Conservation (phyloP, 2,113 vertebrate genomes). For the Sterna hirundo region DNA sequence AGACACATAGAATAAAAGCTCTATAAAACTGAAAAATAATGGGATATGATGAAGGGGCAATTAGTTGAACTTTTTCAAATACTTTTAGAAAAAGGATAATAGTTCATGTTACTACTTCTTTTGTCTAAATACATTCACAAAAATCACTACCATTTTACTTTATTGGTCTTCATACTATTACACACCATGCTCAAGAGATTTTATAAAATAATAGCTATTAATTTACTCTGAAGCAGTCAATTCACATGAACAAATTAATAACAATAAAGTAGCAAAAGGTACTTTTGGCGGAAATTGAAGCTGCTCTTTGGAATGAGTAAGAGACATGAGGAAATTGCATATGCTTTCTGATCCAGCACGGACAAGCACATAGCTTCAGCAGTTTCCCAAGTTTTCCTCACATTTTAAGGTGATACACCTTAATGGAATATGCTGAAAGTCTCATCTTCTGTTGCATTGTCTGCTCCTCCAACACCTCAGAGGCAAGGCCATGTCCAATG, state of each 20-base stretch:
- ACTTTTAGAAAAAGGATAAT: not conserved
- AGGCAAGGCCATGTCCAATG: conserved; percentile 23
- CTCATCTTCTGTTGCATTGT: not conserved
- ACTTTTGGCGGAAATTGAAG: not conserved
- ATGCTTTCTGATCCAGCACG: not conserved
- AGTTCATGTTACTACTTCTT: not conserved
- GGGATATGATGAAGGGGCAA: not conserved
- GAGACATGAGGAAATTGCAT: not conserved
- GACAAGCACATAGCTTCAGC: not conserved
- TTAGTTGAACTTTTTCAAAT: not conserved
- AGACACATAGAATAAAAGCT: not conserved
- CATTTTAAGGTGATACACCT: not conserved
- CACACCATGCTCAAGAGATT: not conserved
- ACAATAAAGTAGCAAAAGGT: not conserved
- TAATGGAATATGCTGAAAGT: not conserved
- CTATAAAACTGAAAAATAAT: not conserved
- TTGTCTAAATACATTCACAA: not conserved
- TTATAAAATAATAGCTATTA: not conserved
- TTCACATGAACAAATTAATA: not conserved
- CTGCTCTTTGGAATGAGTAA: not conserved
- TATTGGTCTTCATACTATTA: not conserved
- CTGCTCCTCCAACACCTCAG: conserved; percentile 16
- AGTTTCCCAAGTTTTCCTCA: not conserved
- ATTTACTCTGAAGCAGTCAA: not conserved
- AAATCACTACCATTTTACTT: not conserved